Conservation (phyloP, 1,140 invertebrate species). For the Triops longicaudatus region DNA sequence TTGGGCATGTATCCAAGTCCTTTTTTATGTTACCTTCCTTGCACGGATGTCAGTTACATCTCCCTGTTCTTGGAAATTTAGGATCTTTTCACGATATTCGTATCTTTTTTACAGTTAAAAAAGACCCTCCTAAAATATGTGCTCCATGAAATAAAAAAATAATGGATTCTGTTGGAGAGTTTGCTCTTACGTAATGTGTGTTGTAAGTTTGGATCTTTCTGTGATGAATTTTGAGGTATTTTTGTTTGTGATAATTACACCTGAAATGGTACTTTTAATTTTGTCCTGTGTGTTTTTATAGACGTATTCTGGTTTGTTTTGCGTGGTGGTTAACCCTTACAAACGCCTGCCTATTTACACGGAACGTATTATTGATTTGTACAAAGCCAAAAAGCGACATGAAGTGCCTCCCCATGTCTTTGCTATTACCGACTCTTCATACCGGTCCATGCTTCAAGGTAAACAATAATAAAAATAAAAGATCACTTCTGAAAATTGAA, state of each 20-base stretch:
- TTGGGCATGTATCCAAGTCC: no score
- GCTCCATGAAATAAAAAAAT: no score
- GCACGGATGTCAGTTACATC: no score
- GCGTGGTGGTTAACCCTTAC: slow-evolving; percentile 98
- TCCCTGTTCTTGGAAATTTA: no score
- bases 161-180: no score
- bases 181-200: no score
- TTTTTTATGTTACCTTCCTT: no score
- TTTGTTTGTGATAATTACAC: background rate
- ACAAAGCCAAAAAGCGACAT: slow-evolving; percentile 98
- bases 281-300: slow-evolving; percentile 47
- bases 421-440: slow-evolving; percentile 97
- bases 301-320: slow-evolving; percentile 99
- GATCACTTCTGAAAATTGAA: no score
- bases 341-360: slow-evolving; percentile 98
- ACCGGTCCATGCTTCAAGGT: slow-evolving; percentile 99
- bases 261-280: background rate
- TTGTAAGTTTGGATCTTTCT: no score
- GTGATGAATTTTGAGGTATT: background rate
- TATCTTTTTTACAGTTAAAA: no score
- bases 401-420: slow-evolving; percentile 99
- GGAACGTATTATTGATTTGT: slow-evolving; percentile 97
- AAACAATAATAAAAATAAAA: slow-evolving; percentile 35
- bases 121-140: no score
- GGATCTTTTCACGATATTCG: no score